Evolutionary conservation across 2,113 vertebrate genomes (phyloP).

Genomic region (Actinemys pallida): DNA sequence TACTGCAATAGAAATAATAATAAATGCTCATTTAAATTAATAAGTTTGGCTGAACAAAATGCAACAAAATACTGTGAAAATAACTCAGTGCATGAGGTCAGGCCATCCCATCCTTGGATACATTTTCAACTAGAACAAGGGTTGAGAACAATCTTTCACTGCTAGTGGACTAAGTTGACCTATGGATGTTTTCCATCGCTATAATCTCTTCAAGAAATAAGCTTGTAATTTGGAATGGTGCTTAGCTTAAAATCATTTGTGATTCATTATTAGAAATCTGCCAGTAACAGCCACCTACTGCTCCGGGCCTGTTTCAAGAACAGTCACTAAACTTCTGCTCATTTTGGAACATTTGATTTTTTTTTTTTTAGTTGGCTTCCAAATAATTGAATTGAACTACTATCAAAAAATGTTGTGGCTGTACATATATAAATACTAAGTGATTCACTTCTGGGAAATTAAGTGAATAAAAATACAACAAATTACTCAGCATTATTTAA

Average conservation of each 20-base stretch:
- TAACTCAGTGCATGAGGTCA: background rate
- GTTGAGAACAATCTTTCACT: background rate
- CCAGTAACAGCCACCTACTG: background rate
- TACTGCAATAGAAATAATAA: slow-evolving; percentile 12
- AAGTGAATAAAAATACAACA: background rate
- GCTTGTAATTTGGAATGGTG: background rate
- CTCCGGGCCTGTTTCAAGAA: background rate
- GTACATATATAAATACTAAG: background rate
- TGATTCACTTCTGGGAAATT: background rate
- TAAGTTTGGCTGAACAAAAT: background rate
- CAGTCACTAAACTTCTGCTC: background rate
- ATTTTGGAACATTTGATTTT: background rate
- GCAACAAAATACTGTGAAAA: background rate
- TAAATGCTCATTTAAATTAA: background rate
- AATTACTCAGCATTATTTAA: background rate
- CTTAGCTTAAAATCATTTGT: background rate
- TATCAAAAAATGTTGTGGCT: background rate
- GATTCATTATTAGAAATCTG: background rate
- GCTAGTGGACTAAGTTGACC: background rate
- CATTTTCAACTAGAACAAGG: background rate
- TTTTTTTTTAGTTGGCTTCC: background rate
- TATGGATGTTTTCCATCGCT: background rate
- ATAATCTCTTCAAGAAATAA: background rate
- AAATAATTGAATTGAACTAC: background rate
- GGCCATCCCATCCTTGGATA: background rate